These are phyloP conservation scores for Nibea coibor DNA, from an alignment of 2,113 vertebrate genomes.

Conservation along the genomic window DNA sequence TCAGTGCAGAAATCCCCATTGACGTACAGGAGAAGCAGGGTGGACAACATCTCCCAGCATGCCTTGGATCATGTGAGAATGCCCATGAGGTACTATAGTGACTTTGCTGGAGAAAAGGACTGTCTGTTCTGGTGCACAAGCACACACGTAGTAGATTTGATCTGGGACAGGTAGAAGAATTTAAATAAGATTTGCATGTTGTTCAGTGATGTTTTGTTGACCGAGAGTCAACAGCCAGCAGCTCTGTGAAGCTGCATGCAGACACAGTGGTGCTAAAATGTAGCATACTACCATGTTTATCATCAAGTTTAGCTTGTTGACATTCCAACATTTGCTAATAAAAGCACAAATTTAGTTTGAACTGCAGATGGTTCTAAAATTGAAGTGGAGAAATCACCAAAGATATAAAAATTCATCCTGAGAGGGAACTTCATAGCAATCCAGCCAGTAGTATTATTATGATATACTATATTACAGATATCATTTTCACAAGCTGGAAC, in stretches of 20 bases:
- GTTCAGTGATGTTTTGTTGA: not conserved
- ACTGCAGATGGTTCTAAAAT: no score
- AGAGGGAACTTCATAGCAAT: no score
- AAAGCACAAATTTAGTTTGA: no score
- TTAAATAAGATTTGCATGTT: slow-evolving; percentile 54
- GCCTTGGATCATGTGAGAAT: not conserved
- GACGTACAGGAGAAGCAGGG: not conserved
- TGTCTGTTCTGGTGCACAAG: not conserved
- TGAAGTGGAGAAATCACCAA: no score
- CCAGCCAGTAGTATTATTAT: no score
- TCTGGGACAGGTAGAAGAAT: slow-evolving; percentile 25
- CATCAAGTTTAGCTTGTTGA: not conserved
- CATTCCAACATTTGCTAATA: not conserved
- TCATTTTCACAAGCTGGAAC: no score
- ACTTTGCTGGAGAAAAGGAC: not conserved
- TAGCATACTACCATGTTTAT: not conserved
- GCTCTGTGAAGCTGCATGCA: not conserved
- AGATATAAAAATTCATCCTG: no score
- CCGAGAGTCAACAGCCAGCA: not conserved
- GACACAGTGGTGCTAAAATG: not conserved
- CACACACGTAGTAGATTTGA: not conserved
- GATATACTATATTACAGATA: no score
- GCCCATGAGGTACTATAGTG: not conserved
- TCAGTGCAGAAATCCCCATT: not conserved
- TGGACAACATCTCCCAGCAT: slow-evolving; percentile 22